Evolutionary conservation across 2,888 invertebrate genomes (phyloP).

Genomic region (Philopedon plagiatum): DNA sequence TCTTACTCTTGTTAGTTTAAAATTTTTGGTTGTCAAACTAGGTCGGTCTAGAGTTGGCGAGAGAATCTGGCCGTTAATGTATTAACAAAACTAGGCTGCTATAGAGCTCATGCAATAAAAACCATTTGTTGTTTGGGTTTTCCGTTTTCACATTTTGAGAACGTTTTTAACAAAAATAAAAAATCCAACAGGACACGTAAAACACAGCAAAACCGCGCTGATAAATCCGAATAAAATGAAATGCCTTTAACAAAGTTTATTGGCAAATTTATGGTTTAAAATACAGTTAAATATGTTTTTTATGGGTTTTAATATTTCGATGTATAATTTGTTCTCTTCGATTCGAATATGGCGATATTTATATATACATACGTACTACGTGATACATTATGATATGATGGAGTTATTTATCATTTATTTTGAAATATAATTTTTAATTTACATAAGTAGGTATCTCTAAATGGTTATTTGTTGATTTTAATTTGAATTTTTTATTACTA

Average conservation of each 20-base stretch:
- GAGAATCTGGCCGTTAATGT: too few relatives aligned
- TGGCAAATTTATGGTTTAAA: slow-evolving; percentile 2
- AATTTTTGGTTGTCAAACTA: too few relatives aligned
- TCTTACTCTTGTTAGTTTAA: too few relatives aligned
- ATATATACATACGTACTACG: background rate
- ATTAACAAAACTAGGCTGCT: too few relatives aligned
- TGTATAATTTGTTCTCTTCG: background rate
- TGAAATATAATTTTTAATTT: background rate
- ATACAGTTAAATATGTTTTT: slow-evolving; percentile 7
- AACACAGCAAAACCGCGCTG: background rate
- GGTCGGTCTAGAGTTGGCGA: too few relatives aligned
- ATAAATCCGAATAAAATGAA: background rate
- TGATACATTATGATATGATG: background rate
- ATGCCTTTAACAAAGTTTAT: background rate
- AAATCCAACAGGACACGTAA: background rate
- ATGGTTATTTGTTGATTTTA: background rate
- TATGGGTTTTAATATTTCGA: background rate
- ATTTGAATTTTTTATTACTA: background rate
- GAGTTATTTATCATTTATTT: background rate
- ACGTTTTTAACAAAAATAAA: background rate
- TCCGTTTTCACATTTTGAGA: too few relatives aligned
- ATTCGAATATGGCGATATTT: background rate
- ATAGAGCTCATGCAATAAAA: too few relatives aligned
- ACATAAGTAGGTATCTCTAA: background rate
- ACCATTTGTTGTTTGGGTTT: too few relatives aligned